Evolutionary conservation across 2,888 invertebrate genomes (phyloP), one percentile per base, ranked within the genome.

Genomic region (Steromphala cineraria): DNA sequence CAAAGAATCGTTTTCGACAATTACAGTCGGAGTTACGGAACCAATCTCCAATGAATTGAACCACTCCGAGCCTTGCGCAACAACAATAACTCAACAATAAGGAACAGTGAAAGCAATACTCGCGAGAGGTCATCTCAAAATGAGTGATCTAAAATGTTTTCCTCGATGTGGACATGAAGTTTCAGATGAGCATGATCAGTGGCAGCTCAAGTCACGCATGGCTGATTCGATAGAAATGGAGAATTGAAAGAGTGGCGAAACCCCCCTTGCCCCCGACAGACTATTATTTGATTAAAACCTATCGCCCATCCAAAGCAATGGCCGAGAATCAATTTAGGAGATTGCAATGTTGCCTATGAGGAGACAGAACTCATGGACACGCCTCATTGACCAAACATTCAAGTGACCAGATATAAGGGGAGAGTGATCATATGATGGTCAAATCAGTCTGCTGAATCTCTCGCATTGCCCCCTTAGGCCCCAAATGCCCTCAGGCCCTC

Each of bases 61-160:
- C 31, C 19, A 31, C 19, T 71, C 40, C n/a, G 31, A 31, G 10
- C 40, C 40, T 71, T 40, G 36, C 71, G 36, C 40, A 19, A 36
- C 40, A 71, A 71, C 71, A 40, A 71, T 40, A 71, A 71, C 71
- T 71, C 71, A n/a, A 71, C 71, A 31, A 40, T 71, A 71, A 71
- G 71, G 36, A 71, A 36, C 31, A 17, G 71, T 15, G 19, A 40
- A 36, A 31, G 36, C 40, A 36, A 40, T 71, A 36, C 71, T 36
- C 71, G 2, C 10, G 71, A 40, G 71, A 19, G 19, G 31, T 19
- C 40, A 36, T 71, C 71, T 71, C 71, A 71, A 71, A 71, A 71
- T 71, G 71, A 71, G 36, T 71, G 71, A 71, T 71, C 71, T 40
- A 36, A 19, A 71, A 71, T 71, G 71, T 71, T 71, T 71, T 36